Conservation (phyloP, 1,140 invertebrate genomes). For the Drosophila repletoides region DNA sequence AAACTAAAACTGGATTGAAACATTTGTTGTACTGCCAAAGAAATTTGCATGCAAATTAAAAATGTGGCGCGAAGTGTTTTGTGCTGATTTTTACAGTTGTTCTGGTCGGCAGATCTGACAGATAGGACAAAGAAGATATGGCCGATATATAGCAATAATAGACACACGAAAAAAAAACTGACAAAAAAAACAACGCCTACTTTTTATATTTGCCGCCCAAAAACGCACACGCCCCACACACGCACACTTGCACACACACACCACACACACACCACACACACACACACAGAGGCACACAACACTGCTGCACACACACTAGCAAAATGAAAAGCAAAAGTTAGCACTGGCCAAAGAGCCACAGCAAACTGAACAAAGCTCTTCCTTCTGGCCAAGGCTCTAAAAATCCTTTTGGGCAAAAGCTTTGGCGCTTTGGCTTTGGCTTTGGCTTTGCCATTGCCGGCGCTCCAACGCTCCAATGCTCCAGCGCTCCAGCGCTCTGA, state of each 20-base stretch:
- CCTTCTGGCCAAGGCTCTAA: conserved; percentile 34
- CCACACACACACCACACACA: not conserved
- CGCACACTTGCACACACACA: conserved; percentile 1
- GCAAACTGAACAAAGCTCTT: conserved; percentile 75
- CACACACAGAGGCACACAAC: not conserved
- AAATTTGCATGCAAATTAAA: conserved; percentile 46
- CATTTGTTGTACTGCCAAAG: no score
- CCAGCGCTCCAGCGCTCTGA: conserved; percentile 1
- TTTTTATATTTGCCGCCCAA: not conserved
- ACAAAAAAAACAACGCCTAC: no score
- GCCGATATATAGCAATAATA: conserved; percentile 8
- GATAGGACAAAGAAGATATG: conserved; percentile 28
- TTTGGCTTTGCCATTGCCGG: no score
- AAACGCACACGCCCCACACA: conserved; percentile 40
- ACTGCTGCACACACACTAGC: conserved; percentile 33
- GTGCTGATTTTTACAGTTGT: conserved; percentile 49
- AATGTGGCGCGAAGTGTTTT: conserved; percentile 42
- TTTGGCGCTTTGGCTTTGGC: conserved; percentile 16
- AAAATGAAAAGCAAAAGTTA: conserved; percentile 72
- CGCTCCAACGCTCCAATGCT: not conserved
- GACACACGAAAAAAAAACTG: no score
- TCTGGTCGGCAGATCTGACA: no score
- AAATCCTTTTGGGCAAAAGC: conserved; percentile 54
- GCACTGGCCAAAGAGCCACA: conserved; percentile 64
- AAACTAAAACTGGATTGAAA: conserved; percentile 18